Base-by-base conservation (phyloP, 1,140 invertebrate species). In the Listronotus oregonensis region DNA sequence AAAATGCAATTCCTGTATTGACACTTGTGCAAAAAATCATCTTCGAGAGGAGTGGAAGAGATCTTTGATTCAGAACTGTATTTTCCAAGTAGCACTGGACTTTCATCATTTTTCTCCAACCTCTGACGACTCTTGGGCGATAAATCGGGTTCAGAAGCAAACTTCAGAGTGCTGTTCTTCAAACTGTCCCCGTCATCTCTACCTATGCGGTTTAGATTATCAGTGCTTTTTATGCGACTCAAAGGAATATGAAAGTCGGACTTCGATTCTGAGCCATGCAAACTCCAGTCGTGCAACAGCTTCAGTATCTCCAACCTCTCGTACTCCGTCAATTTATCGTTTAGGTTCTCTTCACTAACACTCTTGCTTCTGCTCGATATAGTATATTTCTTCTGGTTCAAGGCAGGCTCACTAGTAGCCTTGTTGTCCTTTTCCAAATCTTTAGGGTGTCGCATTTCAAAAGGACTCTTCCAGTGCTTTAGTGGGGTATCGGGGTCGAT, bases 221-320 rank as follows among this genome's bases (percentile, higher is more conserved):
- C 58, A 15, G 54, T 64, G 34, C 66, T 65, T 42, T 61, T 67
- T 15, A 59, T 49, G 37, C 42, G 68, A 44, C 40, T 46, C 9
- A 75, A 50, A n/a, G 67, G 64, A 9, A 75, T 61, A 54, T 69
- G 73, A 37, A 65, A 72, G 40, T 74, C 74, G 14, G 55, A 71
- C 54, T 76, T 77, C 32, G 78, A 77, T 57, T 82, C 79, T 66
- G 80, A 79, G 37, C 80, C 75, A 68, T 80, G 79, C 42, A 77
- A 61, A 63, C 74, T 76, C 82, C 82, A 83, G 69, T 85, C 83
- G 67, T 84, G 81, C 11, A 86, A 73, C 69, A 85, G 80, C 71
- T 81, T 83, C 3, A 84, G 70, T 27, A 84, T 80, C 67, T 81
- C 78, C 37, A 80, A 67, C 70, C 81, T 77, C 71, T 86, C 84